Evolutionary conservation across 2,797 vertebrate genomes (phyloP), one percentile per base, ranked within the genome.

Genomic region (Borostomias antarcticus): DNA sequence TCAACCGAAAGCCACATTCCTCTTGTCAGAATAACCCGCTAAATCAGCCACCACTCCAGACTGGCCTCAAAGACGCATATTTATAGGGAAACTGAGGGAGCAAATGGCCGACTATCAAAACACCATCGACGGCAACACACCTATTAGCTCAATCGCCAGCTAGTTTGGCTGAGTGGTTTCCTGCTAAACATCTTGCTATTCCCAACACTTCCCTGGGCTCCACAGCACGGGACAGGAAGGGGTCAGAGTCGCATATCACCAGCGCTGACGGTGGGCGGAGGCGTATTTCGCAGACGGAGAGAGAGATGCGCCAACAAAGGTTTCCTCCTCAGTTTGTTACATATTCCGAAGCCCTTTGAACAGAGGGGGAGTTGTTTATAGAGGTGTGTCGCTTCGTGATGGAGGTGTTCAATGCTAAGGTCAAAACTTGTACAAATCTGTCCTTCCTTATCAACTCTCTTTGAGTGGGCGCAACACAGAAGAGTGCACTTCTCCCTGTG

Each of bases 401-500:
- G 25, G 11, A 5, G 11, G 15, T 9, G 11, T 32, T 33, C 17
- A 9, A 2, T 4, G 4, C 26, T 2, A 11, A 30, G 52, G 52
- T 29, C 26, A 54, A 58, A 21, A 21, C 32, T 0, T 21, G 56
- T 33, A 17, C 30, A 37, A n/a, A 17, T 74, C 74, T 29, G 15
- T 45, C 40, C 51, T 21, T 66, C 19, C 75, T 67, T 72, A 73
- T 82, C 79, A 75, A 74, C 69, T 81, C 81, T 67, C 64, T 75
- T 78, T 82, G 77, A 85, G 78, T 82, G 85, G 79, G 11, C 15
- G 74, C 78, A 85, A 86, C 87, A 85, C 87, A 88, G n/a, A 90
- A 91, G 86, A 86, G 75, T 73, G 63, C 79, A 75, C 79, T 82
- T 85, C 83, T 82, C 68, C 77, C 68, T 71, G 69, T 70, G 76